phyloP scores from a whole-genome alignment of 2,113 vertebrate genomes.

The Pristiophorus japonicus region DNA sequence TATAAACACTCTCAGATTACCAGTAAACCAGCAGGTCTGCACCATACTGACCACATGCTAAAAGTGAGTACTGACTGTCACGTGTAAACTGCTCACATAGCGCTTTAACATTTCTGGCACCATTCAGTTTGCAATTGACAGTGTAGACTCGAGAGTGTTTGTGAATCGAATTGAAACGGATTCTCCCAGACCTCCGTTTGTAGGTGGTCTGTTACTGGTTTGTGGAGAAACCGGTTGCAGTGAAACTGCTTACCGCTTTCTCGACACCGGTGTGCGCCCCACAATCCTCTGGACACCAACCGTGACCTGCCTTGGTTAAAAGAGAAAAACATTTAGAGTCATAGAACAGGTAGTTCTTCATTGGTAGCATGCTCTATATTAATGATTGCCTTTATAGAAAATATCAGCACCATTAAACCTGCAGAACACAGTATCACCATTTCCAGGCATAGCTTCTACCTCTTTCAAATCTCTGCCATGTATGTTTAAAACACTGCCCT shows the following conservation, averaged over 20 bases:
- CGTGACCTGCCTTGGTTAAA: constrained; percentile 38
- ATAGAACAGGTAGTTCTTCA: background rate
- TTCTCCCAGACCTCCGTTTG: background rate
- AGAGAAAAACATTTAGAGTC: constrained; percentile 23
- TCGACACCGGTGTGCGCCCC: constrained; percentile 33
- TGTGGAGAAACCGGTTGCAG: constrained; percentile 11
- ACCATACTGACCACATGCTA: background rate
- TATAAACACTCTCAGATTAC: background rate
- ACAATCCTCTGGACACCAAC: constrained; percentile 32
- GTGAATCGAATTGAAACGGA: background rate
- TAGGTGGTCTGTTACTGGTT: background rate
- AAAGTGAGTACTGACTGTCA: background rate
- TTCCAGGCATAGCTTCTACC: background rate
- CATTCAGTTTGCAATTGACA: background rate
- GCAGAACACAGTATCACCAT: background rate
- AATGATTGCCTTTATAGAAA: background rate
- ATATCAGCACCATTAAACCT: background rate
- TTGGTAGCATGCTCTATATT: background rate
- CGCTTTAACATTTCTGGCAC: background rate
- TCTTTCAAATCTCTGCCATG: background rate
- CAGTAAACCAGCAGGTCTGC: background rate
- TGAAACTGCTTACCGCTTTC: constrained; percentile 32
- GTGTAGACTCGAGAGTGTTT: background rate
- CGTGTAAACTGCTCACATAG: background rate
- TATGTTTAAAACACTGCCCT: background rate